Percentiles rank a stretch among this genome's conserved stretches.
These are phyloP conservation scores for Apodemia zela DNA, from an alignment of 2,888 invertebrate species.

Conservation along the genomic window DNA sequence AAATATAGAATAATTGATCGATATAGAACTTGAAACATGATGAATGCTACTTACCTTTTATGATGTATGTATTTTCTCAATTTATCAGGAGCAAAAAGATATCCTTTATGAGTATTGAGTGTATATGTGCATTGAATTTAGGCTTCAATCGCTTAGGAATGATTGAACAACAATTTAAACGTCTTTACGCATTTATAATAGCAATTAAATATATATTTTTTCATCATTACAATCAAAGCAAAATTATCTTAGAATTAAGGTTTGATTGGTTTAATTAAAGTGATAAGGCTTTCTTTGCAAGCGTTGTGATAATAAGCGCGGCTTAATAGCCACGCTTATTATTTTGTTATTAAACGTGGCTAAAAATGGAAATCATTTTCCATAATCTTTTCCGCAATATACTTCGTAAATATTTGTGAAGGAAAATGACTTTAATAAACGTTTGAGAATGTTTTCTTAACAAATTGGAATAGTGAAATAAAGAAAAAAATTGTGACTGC, in stretches of 20 bases:
- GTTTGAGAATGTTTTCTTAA: neutral
- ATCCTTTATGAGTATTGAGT: too few species aligned
- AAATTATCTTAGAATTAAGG: neutral
- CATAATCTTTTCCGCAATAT: neutral
- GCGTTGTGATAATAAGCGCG: neutral
- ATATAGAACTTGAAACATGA: too few species aligned
- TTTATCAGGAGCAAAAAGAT: too few species aligned
- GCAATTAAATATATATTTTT: neutral
- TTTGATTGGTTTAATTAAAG: neutral
- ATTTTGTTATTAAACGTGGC: neutral
- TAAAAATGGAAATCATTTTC: neutral
- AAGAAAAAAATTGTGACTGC: neutral
- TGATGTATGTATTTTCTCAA: too few species aligned
- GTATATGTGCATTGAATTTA: too few species aligned
- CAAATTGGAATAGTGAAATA: neutral
- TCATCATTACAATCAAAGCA: neutral
- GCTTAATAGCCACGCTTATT: neutral
- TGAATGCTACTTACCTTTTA: too few species aligned
- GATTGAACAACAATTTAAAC: too few species aligned
- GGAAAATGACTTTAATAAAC: neutral
- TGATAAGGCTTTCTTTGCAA: neutral
- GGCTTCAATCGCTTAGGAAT: too few species aligned
- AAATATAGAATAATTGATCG: too few species aligned
- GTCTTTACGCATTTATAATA: too few species aligned
- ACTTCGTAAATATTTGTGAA: neutral